phyloP scores from a whole-genome alignment of 1,140 invertebrate genomes.

The Trachymyrmex septentrionalis region DNA sequence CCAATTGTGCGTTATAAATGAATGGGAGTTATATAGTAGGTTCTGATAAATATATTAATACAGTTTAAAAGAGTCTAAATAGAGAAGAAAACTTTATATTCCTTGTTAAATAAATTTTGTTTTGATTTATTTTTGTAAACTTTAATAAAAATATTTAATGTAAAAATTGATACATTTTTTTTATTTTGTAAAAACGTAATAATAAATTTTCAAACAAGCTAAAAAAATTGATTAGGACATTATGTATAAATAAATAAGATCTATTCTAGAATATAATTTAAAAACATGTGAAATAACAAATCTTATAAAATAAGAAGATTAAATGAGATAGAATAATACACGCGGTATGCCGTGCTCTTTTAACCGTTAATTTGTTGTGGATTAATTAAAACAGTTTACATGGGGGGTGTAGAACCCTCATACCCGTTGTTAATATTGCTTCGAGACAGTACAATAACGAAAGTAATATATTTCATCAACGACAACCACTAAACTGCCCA shows the following conservation, averaged over 20 bases:
- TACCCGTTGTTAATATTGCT: conserved; percentile 61
- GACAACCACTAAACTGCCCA: conserved; percentile 67
- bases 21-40: neutral
- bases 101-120: neutral
- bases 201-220: neutral
- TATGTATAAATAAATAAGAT: neutral
- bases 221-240: neutral
- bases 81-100: neutral
- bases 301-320: conserved; percentile 55
- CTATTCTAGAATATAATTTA: neutral
- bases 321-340: conserved; percentile 15
- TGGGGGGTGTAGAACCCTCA: conserved; percentile 26
- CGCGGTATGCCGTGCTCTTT: conserved; percentile 55
- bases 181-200: neutral
- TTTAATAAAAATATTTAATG: neutral
- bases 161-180: neutral
- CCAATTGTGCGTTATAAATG: neutral
- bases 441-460: conserved; percentile 76
- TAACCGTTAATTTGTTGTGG: conserved; percentile 75
- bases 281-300: conserved; percentile 52
- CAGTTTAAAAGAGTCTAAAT: neutral
- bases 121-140: neutral
- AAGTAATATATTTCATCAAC: conserved; percentile 78
- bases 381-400: conserved; percentile 80
- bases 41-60: conserved; percentile 16